Percentiles rank a stretch among this genome's conserved stretches.
Conservation (phyloP, 2,888 invertebrate species). For the Listrodromus nycthemerus region DNA sequence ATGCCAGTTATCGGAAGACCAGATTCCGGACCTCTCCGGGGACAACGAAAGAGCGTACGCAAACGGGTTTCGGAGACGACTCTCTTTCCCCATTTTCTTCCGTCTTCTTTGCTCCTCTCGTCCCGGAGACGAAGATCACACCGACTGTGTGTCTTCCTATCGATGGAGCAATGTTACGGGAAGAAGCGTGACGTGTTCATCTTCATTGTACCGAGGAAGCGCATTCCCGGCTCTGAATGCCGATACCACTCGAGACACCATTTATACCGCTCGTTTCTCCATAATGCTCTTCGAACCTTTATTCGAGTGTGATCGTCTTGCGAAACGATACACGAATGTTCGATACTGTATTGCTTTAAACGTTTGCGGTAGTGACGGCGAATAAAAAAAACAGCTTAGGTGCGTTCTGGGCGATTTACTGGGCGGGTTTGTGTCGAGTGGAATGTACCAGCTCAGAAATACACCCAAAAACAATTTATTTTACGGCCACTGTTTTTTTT, state of each 20-base stretch:
- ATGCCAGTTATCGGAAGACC: conserved; percentile 13
- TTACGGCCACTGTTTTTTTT: no score
- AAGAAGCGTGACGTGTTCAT: conserved; percentile 57
- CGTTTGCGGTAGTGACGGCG: no score
- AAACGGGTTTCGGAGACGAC: conserved; percentile 52
- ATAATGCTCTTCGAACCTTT: neutral
- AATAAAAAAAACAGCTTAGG: no score
- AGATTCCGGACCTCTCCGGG: conserved; percentile 13
- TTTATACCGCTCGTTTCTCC: neutral
- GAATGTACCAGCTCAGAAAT: no score
- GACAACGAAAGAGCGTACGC: conserved; percentile 16
- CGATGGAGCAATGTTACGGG: conserved; percentile 38
- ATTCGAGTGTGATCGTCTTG: neutral
- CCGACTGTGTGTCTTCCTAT: neutral
- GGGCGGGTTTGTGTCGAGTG: no score
- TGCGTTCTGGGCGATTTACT: no score
- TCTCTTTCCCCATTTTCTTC: conserved; percentile 41
- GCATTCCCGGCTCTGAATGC: conserved; percentile 26
- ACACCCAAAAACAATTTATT: no score
- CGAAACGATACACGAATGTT: neutral
- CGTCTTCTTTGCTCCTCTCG: conserved; percentile 26
- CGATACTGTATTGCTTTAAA: neutral
- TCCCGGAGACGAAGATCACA: neutral
- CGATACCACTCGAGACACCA: conserved; percentile 17
- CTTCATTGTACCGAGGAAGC: conserved; percentile 33